Evolutionary conservation across 2,888 invertebrate species (phyloP).

Genomic region (Eupithecia tripunctaria): DNA sequence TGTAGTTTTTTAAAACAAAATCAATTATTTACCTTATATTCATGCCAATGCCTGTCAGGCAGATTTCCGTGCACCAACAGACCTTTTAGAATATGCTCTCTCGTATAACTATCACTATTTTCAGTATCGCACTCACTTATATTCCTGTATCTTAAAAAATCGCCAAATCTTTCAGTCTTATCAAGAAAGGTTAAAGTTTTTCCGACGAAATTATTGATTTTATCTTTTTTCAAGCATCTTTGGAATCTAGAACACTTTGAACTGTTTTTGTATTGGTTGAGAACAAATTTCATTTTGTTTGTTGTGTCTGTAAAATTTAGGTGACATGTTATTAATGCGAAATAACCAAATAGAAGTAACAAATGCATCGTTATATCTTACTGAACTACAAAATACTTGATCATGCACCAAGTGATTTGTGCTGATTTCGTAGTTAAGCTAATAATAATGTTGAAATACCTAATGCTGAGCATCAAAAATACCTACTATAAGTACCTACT

Average conservation of each 20-base stretch:
- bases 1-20: too few relatives aligned
- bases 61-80: constrained; percentile 60
- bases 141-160: constrained; percentile 56
- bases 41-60: constrained; percentile 69
- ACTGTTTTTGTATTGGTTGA: constrained; percentile 52
- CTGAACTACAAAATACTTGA: not conserved
- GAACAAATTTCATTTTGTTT: constrained; percentile 52
- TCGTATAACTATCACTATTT: constrained; percentile 48
- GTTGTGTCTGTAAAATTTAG: constrained; percentile 54
- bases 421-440: not conserved
- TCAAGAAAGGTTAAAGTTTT: constrained; percentile 54
- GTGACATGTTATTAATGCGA: constrained; percentile 21
- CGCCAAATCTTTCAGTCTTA: constrained; percentile 55
- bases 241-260: constrained; percentile 37
- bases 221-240: constrained; percentile 46
- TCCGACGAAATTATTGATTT: constrained; percentile 50
- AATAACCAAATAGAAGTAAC: not conserved
- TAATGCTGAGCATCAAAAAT: not conserved
- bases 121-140: constrained; percentile 47
- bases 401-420: not conserved
- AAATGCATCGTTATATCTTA: not conserved
- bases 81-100: constrained; percentile 58
- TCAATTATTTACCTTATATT: constrained; percentile 76
- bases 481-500: too few relatives aligned
- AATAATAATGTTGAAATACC: not conserved